A percentile compares a stretch with the other conserved stretches of the same genome.
phyloP scores from a whole-genome alignment of 2,797 vertebrate species.

The Euthynnus affinis region DNA sequence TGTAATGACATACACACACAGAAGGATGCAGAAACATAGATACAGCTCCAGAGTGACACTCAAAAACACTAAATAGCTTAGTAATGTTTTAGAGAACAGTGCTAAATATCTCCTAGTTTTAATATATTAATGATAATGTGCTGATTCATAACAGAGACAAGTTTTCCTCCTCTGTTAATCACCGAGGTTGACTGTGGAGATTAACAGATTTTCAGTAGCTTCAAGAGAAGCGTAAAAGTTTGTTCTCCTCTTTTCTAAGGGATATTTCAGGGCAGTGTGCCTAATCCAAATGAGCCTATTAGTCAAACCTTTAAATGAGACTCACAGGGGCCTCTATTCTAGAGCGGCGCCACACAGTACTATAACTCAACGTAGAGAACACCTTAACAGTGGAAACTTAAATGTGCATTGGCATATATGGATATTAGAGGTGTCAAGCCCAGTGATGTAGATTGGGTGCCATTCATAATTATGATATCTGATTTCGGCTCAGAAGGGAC shows the following conservation, averaged over 20 bases:
- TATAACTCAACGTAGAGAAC: slow-evolving; percentile 81
- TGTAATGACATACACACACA: slow-evolving; percentile 77
- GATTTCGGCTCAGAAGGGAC: slow-evolving; percentile 77
- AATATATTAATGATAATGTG: slow-evolving; percentile 27
- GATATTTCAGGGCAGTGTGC: slow-evolving; percentile 68
- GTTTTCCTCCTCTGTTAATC: slow-evolving; percentile 5
- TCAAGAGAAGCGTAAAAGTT: slow-evolving; percentile 56
- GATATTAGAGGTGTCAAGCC: slow-evolving; percentile 86
- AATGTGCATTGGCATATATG: slow-evolving; percentile 82
- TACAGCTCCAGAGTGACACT: slow-evolving; percentile 23
- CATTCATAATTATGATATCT: slow-evolving; percentile 87
- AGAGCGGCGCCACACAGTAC: slow-evolving; percentile 53
- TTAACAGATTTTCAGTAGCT: slow-evolving; percentile 38
- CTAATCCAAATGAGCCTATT: slow-evolving; percentile 77
- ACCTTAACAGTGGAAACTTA: slow-evolving; percentile 80
- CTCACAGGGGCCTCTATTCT: slow-evolving; percentile 71
- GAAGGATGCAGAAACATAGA: slow-evolving; percentile 44
- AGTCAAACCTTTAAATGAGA: slow-evolving; percentile 80
- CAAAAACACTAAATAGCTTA: slow-evolving; percentile 20
- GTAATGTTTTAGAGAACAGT: slow-evolving; percentile 1
- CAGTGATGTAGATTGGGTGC: slow-evolving; percentile 83
- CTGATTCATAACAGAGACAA: slow-evolving; percentile 17
- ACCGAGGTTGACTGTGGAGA: slow-evolving; percentile 13
- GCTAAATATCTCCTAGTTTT: slow-evolving; percentile 5
- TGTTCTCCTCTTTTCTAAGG: slow-evolving; percentile 54